Percentiles rank a stretch among this genome's conserved stretches.
Evolutionary conservation across 2,888 invertebrate genomes (phyloP).

Genomic region (Drosophila rubida): DNA sequence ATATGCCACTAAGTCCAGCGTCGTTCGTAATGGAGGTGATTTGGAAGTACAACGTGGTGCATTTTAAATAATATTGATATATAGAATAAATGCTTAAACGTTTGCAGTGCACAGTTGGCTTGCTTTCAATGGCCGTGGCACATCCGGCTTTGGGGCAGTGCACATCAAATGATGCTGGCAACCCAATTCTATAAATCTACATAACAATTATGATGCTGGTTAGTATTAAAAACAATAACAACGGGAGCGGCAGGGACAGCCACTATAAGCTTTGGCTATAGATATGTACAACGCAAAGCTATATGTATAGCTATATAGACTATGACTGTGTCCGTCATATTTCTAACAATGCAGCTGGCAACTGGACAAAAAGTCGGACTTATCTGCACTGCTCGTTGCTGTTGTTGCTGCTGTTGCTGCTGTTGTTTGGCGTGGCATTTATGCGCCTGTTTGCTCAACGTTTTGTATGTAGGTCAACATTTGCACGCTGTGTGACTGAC

Average conservation of each 20-base stretch:
- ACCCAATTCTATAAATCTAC: conserved; percentile 71
- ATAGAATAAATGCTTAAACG: background rate
- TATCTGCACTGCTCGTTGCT: conserved; percentile 53
- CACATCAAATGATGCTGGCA: conserved; percentile 49
- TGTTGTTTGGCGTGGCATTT: conserved; percentile 70
- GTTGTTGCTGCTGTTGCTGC: conserved; percentile 31
- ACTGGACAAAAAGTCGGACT: conserved; percentile 60
- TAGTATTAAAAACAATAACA: conserved; percentile 72
- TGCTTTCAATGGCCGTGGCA: conserved; percentile 25
- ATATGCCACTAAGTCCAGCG: background rate
- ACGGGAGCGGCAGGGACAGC: conserved; percentile 21
- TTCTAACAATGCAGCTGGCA: conserved; percentile 73
- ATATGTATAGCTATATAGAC: conserved; percentile 24
- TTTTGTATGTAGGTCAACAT: conserved; percentile 79
- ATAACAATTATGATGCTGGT: conserved; percentile 77
- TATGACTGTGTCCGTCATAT: conserved; percentile 58
- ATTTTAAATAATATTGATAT: background rate
- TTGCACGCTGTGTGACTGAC: conserved; percentile 77
- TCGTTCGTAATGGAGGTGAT: conserved; percentile 36
- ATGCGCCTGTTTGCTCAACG: conserved; percentile 77
- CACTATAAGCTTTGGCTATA: conserved; percentile 9
- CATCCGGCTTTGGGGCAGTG: conserved; percentile 36
- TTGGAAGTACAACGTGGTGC: conserved; percentile 31
- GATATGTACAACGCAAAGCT: conserved; percentile 14
- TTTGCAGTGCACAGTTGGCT: conserved; percentile 11